Evolutionary conservation across 2,797 vertebrate genomes (phyloP).

Genomic region (Etheostoma nigrum): DNA sequence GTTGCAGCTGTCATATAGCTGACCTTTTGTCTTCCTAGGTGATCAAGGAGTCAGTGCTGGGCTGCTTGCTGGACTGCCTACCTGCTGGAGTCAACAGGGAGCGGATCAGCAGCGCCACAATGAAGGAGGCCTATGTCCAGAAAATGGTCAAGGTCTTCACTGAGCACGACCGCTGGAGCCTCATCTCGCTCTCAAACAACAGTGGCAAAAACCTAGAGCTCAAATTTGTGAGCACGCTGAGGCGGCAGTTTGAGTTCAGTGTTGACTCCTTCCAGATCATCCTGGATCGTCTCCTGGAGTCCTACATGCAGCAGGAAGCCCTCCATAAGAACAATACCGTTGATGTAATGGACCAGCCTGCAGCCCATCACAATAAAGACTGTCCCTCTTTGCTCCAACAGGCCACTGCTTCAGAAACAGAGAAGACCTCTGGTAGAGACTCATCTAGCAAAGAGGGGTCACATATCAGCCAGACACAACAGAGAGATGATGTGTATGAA

Average conservation of each 20-base stretch:
- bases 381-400: constrained; percentile 41
- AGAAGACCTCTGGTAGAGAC: constrained; percentile 41
- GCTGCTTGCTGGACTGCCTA: constrained; percentile 92
- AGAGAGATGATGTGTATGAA: constrained; percentile 49
- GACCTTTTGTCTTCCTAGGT: constrained; percentile 83
- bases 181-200: constrained; percentile 98
- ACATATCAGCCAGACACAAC: constrained; percentile 32
- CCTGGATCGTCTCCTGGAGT: constrained; percentile 90
- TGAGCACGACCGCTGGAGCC: constrained; percentile 95
- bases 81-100: constrained; percentile 94
- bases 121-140: constrained; percentile 98
- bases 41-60: constrained; percentile 93
- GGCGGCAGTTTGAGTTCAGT: constrained; percentile 97
- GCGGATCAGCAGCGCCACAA: constrained; percentile 92
- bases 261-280: constrained; percentile 99
- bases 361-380: constrained; percentile 51
- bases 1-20: constrained; percentile 54
- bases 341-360: constrained; percentile 59
- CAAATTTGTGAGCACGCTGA: constrained; percentile 92
- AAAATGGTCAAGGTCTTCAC: constrained; percentile 98
- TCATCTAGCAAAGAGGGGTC: constrained; percentile 21
- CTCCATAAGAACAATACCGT: constrained; percentile 61
- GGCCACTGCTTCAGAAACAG: constrained; percentile 35
- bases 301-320: constrained; percentile 87
- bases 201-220: constrained; percentile 97